Evolutionary conservation across 2,113 vertebrate species (phyloP).

Genomic region (Nesospiza acunhae): DNA sequence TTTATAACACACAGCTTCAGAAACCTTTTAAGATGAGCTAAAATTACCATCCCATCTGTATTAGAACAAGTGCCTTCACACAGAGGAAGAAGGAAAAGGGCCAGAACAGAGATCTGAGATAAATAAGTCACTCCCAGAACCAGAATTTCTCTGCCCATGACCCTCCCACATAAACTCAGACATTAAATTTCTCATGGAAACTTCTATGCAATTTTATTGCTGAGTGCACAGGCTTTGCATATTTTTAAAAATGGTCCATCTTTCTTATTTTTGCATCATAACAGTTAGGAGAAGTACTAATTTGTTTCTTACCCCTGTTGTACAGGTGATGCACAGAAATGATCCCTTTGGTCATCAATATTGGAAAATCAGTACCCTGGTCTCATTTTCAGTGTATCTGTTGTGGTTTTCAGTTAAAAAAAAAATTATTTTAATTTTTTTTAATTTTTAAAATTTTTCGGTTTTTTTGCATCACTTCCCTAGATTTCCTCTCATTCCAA

Average conservation of each 20-base stretch:
- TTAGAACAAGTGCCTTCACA: not conserved
- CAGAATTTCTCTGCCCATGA: not conserved
- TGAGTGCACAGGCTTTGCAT: not conserved
- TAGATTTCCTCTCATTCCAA: not conserved
- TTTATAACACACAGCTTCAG: not conserved
- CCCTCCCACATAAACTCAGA: not conserved
- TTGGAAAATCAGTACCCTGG: rapidly evolving
- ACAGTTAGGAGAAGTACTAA: not conserved
- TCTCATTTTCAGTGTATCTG: not conserved
- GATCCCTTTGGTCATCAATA: rapidly evolving
- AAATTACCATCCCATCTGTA: not conserved
- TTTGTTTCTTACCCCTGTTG: not conserved
- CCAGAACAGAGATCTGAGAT: not conserved
- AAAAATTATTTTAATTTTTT: no score
- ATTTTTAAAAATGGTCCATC: not conserved
- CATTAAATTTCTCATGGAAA: not conserved
- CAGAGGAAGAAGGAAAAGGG: not conserved
- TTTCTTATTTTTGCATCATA: not conserved
- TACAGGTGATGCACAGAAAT: not conserved
- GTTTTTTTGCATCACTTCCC: not conserved
- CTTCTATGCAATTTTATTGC: not conserved
- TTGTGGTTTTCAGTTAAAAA: not conserved
- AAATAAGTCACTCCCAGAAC: not conserved
- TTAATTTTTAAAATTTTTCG: no score
- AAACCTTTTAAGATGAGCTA: not conserved